A percentile compares a stretch with the other conserved stretches of the same genome.
Conservation (phyloP, 2,888 invertebrate genomes). For the Diploptera punctata region DNA sequence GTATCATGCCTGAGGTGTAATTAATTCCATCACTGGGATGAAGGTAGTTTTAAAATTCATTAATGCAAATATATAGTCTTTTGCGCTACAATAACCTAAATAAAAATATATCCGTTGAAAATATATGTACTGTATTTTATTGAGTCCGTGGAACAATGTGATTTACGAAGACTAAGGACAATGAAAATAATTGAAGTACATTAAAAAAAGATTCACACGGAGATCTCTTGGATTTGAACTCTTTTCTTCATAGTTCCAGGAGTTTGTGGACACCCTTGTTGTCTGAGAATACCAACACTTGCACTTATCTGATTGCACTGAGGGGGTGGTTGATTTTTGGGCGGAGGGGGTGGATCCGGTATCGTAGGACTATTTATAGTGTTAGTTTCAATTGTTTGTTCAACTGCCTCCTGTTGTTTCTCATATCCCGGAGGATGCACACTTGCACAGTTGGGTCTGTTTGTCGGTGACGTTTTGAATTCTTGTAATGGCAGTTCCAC, state of each 20-base stretch:
- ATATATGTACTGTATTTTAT: slow-evolving; percentile 30
- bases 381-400: neutral
- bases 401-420: neutral
- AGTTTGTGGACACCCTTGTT: slow-evolving; percentile 67
- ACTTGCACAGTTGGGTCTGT: slow-evolving; percentile 53
- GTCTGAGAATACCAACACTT: slow-evolving; percentile 67
- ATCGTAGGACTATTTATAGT: slow-evolving; percentile 57
- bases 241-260: slow-evolving; percentile 85
- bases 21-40: no score
- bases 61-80: no score
- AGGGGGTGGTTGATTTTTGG: slow-evolving; percentile 58
- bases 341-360: slow-evolving; percentile 69
- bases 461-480: slow-evolving; percentile 64
- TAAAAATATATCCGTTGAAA: slow-evolving; percentile 28
- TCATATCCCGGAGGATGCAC: slow-evolving; percentile 40
- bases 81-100: no score
- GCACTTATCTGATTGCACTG: slow-evolving; percentile 54
- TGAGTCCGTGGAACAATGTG: slow-evolving; percentile 28
- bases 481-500: slow-evolving; percentile 70
- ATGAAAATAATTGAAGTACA: slow-evolving; percentile 25
- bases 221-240: slow-evolving; percentile 92
- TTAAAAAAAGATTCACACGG: slow-evolving; percentile 67
- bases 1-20: no score
- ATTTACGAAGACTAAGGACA: slow-evolving; percentile 20
- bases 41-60: no score